Evolutionary conservation across 2,797 vertebrate species (phyloP).

Genomic region (Vireo griseus): DNA sequence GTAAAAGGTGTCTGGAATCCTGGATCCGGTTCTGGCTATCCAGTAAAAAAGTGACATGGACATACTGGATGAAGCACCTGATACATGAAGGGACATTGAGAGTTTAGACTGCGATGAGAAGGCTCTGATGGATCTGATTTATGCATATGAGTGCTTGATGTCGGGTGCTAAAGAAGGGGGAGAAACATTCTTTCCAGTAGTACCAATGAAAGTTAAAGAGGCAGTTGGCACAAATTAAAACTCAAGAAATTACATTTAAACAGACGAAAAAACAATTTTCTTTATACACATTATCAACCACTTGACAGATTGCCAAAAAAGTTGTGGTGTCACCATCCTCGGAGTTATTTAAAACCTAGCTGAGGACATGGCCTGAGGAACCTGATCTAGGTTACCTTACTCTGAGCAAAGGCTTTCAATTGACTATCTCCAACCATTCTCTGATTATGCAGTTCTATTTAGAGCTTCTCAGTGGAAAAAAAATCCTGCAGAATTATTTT

Average conservation of each 20-base stretch:
- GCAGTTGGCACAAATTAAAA: background rate
- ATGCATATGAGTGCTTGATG: background rate
- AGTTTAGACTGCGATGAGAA: background rate
- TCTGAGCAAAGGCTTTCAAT: background rate
- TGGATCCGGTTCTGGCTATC: background rate
- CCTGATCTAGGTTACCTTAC: background rate
- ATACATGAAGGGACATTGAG: background rate
- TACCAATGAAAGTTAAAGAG: background rate
- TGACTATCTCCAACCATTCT: background rate
- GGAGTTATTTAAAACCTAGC: background rate
- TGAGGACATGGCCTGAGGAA: background rate
- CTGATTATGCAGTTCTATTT: background rate
- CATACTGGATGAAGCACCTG: background rate
- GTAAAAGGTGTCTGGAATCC: background rate
- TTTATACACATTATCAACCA: background rate
- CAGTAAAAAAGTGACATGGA: background rate
- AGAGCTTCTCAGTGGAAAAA: background rate
- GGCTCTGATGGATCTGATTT: background rate
- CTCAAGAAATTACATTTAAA: background rate
- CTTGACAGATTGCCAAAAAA: background rate
- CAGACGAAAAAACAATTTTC: background rate
- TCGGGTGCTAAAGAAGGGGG: background rate
- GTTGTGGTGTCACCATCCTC: background rate
- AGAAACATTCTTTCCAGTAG: background rate
- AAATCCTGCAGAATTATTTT: background rate